Base-by-base conservation (phyloP, 2,797 vertebrate species). In the Thripadectes ignobilis region DNA sequence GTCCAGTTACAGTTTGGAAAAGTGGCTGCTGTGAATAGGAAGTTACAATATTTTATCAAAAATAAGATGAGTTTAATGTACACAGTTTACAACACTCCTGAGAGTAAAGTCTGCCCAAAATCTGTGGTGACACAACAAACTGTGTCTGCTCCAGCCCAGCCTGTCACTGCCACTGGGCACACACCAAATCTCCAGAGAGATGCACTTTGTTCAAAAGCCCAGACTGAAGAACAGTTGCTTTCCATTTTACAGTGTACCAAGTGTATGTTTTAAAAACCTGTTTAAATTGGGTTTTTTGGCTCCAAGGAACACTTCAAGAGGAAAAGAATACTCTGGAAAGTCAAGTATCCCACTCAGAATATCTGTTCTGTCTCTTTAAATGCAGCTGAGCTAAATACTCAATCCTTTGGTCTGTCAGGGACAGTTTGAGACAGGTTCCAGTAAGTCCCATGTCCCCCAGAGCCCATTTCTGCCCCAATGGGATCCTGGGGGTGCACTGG, bases 31-130 rank as follows among this genome's bases (percentile, higher is more conserved):
- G 81, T 79, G 90, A 52, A 27, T 19, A 71, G 79, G 73, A 79
- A 94, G 57, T 85, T 78, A 8, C 7, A 11, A 0, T 43, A 34
- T 46, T 87, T 89, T 88, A 80, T 91, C 49, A 54, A 77, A 95
- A 89, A 72, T 21, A 8, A 30, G 69, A 76, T 51, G 34, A 94
- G 46, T 80, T 94, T 91, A 72, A 92, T 30, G 41, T 20, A 26
- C 46, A 26, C 19, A 62, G 27, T 83, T 94, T 72, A 52, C 61
- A 62, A 16, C 73, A 59, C 49, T 92, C 74, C 75, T 75, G 66
- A 39, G 87, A 62, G 75, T 48, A 68, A 89, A 96, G 65, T 52
- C 73, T 80, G 51, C 84, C 71, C 85, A 69, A 75, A 95, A 69
- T 51, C 52, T 30, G 0, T 4, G 1, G 39, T 85, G 81, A 34